These are phyloP conservation scores for Paramacrobiotus metropolitanus DNA, from an alignment of 1,140 invertebrate genomes.

Conservation along the genomic window DNA sequence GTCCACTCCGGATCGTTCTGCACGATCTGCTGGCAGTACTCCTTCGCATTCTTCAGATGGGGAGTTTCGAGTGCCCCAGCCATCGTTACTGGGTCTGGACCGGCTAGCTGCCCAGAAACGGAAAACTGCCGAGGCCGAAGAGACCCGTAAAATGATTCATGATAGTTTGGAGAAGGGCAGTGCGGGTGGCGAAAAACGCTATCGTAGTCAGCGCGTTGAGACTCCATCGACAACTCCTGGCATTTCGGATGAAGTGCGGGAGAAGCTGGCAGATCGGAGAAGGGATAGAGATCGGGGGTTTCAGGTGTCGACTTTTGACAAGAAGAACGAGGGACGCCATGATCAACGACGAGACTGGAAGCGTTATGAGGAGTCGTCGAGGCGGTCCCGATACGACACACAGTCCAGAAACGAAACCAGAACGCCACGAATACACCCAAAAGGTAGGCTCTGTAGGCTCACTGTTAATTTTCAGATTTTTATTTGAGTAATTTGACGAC, in stretches of 20 bases:
- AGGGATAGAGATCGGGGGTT: conserved; percentile 30
- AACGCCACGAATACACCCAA: conserved; percentile 43
- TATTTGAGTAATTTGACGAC: background rate
- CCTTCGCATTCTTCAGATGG: background rate
- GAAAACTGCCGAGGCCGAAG: conserved; percentile 13
- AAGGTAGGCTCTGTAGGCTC: conserved; percentile 35
- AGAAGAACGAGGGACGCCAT: conserved; percentile 16
- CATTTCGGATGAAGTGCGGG: conserved; percentile 48
- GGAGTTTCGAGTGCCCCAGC: conserved; percentile 41
- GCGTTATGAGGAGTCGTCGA: conserved; percentile 17
- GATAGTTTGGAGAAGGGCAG: no score
- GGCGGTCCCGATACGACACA: conserved; percentile 36
- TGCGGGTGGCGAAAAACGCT: conserved; percentile 43
- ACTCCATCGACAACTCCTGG: conserved; percentile 81
- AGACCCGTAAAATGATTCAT: conserved; percentile 7
- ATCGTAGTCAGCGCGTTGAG: conserved; percentile 49
- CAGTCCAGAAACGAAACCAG: conserved; percentile 22
- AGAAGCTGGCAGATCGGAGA: conserved; percentile 39
- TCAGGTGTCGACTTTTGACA: conserved; percentile 29
- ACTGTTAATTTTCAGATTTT: conserved; percentile 13
- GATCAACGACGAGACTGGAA: conserved; percentile 10
- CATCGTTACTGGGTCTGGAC: conserved; percentile 61
- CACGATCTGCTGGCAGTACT: background rate
- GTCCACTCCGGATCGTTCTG: conserved; percentile 19
- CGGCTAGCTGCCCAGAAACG: conserved; percentile 31